Evolutionary conservation across 2,888 invertebrate species (phyloP), one percentile per base, ranked within the genome.

Genomic region (Drosophila suboccidentalis): DNA sequence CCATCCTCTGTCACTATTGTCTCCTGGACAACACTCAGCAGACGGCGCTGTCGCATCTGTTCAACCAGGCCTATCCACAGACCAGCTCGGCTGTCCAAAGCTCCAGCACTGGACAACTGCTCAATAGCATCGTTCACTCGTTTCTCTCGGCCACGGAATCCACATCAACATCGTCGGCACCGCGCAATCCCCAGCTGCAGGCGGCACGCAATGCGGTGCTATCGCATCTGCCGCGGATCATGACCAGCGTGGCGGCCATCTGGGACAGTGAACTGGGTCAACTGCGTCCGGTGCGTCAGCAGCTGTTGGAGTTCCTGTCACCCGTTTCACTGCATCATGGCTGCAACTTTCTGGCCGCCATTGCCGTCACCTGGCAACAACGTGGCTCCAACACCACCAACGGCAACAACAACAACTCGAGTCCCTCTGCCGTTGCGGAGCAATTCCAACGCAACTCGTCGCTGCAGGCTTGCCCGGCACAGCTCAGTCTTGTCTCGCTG

Each of bases 311-410:
- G 90, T 95, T 97, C 78, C 92, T 98, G 4, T 97, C 97, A 84
- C 97, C 97, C 0, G 95, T 98, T 54, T 96, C 97, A 8, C 94
- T 96, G 61, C 96, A 97, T 89, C 97, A 97, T 91, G 96, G 97
- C 11, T 94, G 95, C 15, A 96, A 96, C 90, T 96, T 98, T 85
- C 93, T 98, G 64, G 96, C 96, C 8, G 96, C 97, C 3, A 94
- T 97, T 68, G 96, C 97, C 1, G 96, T 97, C 6, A 97, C 97
- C 34, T 98, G 97, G 97, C 95, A 96, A 91, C 96, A 97, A 82
- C 93, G 95, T 60, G 93, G 95, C 60, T 29, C 36, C 63, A 82
- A 93, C 93, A 64, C 93, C 82, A 62, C 93, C 82, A 78, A 79
- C 4, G 32, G 11, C 10, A 73, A 58, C 65, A 64, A 93, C 82